Evolutionary conservation across 2,113 vertebrate genomes (phyloP).

Genomic region (Maccullochella peelii): DNA sequence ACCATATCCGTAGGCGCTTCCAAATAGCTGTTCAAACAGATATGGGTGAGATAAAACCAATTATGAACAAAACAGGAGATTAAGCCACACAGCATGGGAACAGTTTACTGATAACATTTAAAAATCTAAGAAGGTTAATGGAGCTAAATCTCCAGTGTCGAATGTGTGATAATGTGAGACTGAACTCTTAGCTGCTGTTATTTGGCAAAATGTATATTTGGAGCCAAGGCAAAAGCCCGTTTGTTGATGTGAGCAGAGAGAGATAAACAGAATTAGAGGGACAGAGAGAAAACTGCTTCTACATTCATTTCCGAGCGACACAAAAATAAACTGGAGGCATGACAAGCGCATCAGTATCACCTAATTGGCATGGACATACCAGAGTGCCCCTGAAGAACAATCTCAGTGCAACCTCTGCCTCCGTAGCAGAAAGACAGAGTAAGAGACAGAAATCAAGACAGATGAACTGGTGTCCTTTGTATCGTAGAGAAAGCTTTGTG

Average conservation of each 20-base stretch:
- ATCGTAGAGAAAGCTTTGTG: constrained; percentile 39
- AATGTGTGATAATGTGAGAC: constrained; percentile 43
- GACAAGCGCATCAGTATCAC: constrained; percentile 46
- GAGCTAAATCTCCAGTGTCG: constrained; percentile 40
- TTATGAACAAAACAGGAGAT: constrained; percentile 66
- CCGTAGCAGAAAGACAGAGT: constrained; percentile 5
- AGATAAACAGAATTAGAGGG: constrained; percentile 44
- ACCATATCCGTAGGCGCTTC: constrained; percentile 35
- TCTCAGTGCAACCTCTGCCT: constrained; percentile 25
- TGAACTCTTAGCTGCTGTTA: constrained; percentile 16
- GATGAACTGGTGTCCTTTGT: constrained; percentile 38
- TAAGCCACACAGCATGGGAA: constrained; percentile 57
- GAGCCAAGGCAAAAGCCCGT: constrained; percentile 47
- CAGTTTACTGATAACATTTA: constrained; percentile 61
- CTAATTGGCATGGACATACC: constrained; percentile 62
- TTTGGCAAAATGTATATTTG: constrained; percentile 52
- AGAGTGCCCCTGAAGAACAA: constrained; percentile 51
- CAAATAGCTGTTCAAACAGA: constrained; percentile 75
- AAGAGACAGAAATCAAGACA: constrained; percentile 48
- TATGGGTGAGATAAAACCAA: constrained; percentile 50
- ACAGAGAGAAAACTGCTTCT: constrained; percentile 42
- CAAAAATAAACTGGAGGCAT: constrained; percentile 52
- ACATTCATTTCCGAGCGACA: constrained; percentile 28
- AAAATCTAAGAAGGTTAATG: constrained; percentile 62
- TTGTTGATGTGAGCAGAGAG: constrained; percentile 42